Conservation (phyloP, 2,888 invertebrate species). For the Desoria tigrina region DNA sequence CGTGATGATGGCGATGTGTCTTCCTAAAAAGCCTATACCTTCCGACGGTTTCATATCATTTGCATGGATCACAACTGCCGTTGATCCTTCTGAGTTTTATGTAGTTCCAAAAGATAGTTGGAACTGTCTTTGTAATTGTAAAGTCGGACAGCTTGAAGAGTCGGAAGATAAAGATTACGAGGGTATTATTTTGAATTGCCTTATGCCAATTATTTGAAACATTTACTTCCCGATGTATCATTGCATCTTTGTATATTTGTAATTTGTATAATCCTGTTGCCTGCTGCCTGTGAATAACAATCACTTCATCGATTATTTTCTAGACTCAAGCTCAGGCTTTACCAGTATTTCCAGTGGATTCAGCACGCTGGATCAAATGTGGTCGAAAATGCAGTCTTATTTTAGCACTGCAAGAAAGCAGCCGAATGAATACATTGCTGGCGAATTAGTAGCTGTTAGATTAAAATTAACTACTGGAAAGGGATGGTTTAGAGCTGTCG, state of each 20-base stretch:
- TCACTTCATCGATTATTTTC: too few relatives aligned
- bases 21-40: constrained; percentile 28
- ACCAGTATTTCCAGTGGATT: background rate
- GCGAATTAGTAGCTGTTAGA: constrained; percentile 32
- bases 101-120: constrained; percentile 34
- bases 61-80: constrained; percentile 16
- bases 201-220: too few relatives aligned
- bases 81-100: constrained; percentile 31
- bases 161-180: background rate
- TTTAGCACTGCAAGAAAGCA: background rate
- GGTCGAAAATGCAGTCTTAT: constrained; percentile 13
- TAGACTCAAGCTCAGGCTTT: too few relatives aligned
- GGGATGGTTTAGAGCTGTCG: constrained; percentile 30
- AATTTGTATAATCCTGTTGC: too few relatives aligned
- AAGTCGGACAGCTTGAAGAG: background rate
- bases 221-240: too few relatives aligned
- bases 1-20: background rate
- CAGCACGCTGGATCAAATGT: background rate
- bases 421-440: constrained; percentile 16
- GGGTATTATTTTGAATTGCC: constrained; percentile 1
- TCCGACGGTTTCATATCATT: constrained; percentile 27
- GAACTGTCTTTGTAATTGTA: constrained; percentile 35
- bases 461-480: constrained; percentile 4
- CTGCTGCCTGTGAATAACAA: too few relatives aligned
- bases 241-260: too few relatives aligned